Conservation (phyloP, 2,113 vertebrate genomes). For the Arvicanthis niloticus region DNA sequence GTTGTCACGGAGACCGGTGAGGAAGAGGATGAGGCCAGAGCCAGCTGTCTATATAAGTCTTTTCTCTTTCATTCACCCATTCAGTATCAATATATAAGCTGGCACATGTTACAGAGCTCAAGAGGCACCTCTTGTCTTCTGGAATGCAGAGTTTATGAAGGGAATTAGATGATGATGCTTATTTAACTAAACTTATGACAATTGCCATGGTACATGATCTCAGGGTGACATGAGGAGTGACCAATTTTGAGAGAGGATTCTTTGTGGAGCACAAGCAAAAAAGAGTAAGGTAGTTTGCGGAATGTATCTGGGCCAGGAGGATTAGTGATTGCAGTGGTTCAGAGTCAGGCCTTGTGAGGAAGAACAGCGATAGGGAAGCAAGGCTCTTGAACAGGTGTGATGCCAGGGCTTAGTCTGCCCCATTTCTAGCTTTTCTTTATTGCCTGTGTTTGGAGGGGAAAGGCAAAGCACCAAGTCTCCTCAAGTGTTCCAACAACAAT, state of each 20-base stretch:
- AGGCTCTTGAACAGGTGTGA: rapidly evolving
- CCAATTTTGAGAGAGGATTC: neutral
- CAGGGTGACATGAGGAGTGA: neutral
- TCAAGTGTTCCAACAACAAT: neutral
- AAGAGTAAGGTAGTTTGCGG: neutral
- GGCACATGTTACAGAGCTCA: neutral
- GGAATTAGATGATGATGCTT: neutral
- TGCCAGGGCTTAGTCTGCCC: rapidly evolving
- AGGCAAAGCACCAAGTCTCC: neutral
- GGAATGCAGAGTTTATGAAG: neutral
- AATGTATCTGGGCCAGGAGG: neutral
- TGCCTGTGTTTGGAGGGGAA: neutral
- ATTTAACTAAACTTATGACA: neutral
- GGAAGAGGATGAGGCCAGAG: neutral
- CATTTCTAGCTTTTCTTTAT: neutral
- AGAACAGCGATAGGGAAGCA: neutral
- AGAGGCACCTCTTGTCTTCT: neutral
- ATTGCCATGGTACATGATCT: neutral
- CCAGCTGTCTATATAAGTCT: neutral
- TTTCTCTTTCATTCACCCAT: neutral
- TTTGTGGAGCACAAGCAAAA: neutral
- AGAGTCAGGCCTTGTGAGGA: rapidly evolving
- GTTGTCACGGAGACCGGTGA: neutral
- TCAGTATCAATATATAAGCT: neutral
- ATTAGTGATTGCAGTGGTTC: neutral